phyloP scores from a whole-genome alignment of 2,113 vertebrate species.

The Dromaius novaehollandiae region DNA sequence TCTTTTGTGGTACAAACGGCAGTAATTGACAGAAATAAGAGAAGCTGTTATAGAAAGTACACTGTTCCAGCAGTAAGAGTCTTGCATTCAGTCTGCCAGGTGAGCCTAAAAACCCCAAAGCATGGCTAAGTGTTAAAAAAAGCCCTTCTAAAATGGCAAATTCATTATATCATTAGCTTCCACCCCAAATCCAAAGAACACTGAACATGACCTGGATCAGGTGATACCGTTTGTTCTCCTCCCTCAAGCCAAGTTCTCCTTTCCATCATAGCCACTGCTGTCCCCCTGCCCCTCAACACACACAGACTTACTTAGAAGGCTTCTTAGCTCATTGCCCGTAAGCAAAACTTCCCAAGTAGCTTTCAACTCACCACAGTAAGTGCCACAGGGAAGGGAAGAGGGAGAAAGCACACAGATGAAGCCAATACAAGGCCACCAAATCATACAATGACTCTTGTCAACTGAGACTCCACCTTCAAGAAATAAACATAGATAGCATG shows the following conservation, averaged over 20 bases:
- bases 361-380: background rate
- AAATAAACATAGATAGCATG: background rate
- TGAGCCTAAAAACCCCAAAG: background rate
- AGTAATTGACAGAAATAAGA: conserved; percentile 29
- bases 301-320: background rate
- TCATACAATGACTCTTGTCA: background rate
- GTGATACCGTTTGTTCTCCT: background rate
- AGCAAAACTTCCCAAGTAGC: background rate
- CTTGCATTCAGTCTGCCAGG: background rate
- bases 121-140: background rate
- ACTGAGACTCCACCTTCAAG: background rate
- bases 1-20: background rate
- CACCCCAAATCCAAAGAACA: background rate
- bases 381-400: fast-evolving
- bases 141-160: background rate
- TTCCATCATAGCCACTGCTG: background rate
- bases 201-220: background rate
- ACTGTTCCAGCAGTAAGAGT: background rate
- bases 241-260: background rate
- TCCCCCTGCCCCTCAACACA: background rate
- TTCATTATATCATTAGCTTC: background rate
- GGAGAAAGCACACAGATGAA: background rate
- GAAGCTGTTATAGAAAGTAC: background rate
- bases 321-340: background rate
- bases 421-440: background rate